Conservation (phyloP, 2,797 vertebrate genomes). For the Rhabdomys pumilio region DNA sequence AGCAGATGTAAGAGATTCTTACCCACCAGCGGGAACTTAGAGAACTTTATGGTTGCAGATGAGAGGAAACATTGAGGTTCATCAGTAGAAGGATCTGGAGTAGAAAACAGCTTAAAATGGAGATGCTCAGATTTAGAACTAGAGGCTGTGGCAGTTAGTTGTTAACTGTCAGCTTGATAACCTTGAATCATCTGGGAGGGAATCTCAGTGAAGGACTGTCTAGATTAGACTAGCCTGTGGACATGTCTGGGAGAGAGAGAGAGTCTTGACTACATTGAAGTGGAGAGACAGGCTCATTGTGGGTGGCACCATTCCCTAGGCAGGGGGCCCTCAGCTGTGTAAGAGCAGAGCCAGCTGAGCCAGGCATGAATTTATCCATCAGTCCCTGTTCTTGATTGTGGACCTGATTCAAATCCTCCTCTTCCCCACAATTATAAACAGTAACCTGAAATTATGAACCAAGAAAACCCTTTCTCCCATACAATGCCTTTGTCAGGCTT, state of each 20-base stretch:
- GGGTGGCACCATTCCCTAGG: neutral
- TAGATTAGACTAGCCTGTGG: neutral
- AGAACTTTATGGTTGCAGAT: neutral
- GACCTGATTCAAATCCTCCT: neutral
- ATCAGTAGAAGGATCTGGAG: neutral
- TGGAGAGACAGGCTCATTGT: neutral
- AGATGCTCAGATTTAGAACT: neutral
- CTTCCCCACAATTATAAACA: neutral
- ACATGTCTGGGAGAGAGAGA: neutral
- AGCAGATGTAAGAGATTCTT: neutral
- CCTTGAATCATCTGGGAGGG: neutral
- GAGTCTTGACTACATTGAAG: neutral
- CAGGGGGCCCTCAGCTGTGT: neutral
- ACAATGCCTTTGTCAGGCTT: neutral
- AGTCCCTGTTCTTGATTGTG: neutral
- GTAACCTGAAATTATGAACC: neutral
- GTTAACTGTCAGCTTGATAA: no score
- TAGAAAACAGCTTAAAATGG: neutral
- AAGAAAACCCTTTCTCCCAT: neutral
- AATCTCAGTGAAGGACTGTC: neutral
- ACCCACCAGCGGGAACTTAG: neutral
- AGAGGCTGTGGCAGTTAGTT: neutral
- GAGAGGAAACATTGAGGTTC: neutral
- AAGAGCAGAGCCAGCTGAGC: neutral
- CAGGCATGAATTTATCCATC: neutral